Evolutionary conservation across 23 tunicate species (phyloP), one percentile per base, ranked within the genome.

Genomic region (Diplosoma virens): DNA sequence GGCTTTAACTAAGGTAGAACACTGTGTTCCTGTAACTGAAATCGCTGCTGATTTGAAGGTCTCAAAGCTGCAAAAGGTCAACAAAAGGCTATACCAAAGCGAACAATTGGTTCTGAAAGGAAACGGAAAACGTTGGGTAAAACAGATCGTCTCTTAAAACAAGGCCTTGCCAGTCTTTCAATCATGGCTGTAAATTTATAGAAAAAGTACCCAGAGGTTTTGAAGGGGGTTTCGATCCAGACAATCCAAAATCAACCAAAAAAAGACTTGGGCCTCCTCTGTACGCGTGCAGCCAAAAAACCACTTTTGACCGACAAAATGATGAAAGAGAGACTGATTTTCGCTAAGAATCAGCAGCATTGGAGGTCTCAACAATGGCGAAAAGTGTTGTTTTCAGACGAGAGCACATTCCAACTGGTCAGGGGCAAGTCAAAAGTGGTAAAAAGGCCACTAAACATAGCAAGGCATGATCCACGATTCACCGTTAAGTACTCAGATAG

Each of bases 361-460:
- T 37, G 74, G 74, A 67, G 27, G 25, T 35, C 74, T 34, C 26
- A 67, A 37, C 52, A 67, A 35, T 67, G 74, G 74, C 50, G 24
- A 37, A 63, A 37, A 35, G 74, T 67, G 7, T 34, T 67, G 74
- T 67, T 67, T 67, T 67, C 74, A 35, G 74, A 67, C 23, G 53
- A 67, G 17, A 67, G 74, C 52, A 67, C 50, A 18, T 67, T 67
- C 52, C 74, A 21, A 22, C 52, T 67, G 25, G 50, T 67, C 9
- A 35, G 52, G 52, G 52, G 50, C 14, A 3, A 37, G 52, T 67
- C 74, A 35, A 67, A 35, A 35, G 52, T 37, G 52, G 52, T 67
- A 7, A 67, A 52, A 37, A 35, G 74, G 52, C 74, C 74, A 11
- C 23, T 35, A 67, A 17, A 35, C 50, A 6, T 37, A 35, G 17